Evolutionary conservation across 2,113 vertebrate genomes (phyloP).

Genomic region (Vombatus ursinus): DNA sequence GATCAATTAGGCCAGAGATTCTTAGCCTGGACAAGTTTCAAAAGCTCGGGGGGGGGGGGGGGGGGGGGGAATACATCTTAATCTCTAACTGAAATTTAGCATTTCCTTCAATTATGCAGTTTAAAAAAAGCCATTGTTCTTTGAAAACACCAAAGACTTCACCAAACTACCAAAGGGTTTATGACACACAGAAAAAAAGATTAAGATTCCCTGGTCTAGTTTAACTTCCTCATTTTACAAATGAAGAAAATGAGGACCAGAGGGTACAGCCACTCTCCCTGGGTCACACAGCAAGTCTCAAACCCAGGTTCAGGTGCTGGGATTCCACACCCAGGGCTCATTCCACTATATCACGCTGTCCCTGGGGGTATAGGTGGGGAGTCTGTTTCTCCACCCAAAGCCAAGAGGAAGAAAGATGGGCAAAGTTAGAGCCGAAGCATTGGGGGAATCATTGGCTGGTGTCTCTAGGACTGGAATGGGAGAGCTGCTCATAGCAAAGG

Average conservation of each 20-base stretch:
- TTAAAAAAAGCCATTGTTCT: not conserved
- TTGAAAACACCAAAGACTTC: not conserved
- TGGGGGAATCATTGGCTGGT: not conserved
- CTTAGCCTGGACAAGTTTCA: not conserved
- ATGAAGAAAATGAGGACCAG: not conserved
- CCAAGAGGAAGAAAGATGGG: not conserved
- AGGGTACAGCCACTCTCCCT: not conserved
- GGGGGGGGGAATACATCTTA: not conserved
- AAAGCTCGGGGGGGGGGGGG: not conserved
- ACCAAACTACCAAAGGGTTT: not conserved
- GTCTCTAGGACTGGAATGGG: not conserved
- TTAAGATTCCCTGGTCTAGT: not conserved
- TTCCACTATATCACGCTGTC: not conserved
- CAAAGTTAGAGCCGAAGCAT: too few relatives aligned
- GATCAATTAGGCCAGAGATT: not conserved
- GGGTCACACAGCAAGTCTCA: not conserved
- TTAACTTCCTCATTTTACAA: not conserved
- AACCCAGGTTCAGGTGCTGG: not conserved
- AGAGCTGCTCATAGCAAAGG: not conserved
- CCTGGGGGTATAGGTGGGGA: not conserved
- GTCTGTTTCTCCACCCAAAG: not conserved
- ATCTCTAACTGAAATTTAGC: not conserved
- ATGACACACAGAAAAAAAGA: not conserved
- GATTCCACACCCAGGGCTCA: not conserved
- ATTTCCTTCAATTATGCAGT: not conserved